phyloP scores from a whole-genome alignment of 2,888 invertebrate genomes.

The Elegia similella region DNA sequence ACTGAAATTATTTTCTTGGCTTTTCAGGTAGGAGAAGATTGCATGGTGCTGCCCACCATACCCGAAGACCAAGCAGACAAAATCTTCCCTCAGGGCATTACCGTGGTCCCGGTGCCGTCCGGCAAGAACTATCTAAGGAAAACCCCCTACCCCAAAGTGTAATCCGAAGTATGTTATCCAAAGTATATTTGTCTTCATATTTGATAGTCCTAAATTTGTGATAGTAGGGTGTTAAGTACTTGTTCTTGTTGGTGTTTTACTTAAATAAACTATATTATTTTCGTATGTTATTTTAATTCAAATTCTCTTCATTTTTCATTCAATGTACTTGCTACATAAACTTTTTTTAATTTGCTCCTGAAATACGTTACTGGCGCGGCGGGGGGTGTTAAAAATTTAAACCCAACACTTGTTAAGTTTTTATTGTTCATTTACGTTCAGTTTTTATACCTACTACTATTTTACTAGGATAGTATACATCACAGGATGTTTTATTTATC shows the following conservation, averaged over 20 bases:
- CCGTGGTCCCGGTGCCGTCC: constrained; percentile 88
- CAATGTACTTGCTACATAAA: too few species aligned
- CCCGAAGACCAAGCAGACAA: constrained; percentile 85
- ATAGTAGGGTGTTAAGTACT: neutral
- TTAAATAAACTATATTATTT: neutral
- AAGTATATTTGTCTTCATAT: neutral
- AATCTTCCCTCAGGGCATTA: constrained; percentile 87
- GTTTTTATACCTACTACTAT: too few species aligned
- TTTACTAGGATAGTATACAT: too few species aligned
- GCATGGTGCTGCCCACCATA: constrained; percentile 94
- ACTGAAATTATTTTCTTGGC: neutral
- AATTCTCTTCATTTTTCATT: neutral
- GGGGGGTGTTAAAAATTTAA: too few species aligned
- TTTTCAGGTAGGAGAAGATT: constrained; percentile 61
- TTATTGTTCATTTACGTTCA: too few species aligned
- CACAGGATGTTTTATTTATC: too few species aligned
- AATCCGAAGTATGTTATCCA: constrained; percentile 19
- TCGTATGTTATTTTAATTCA: neutral
- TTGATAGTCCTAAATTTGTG: neutral
- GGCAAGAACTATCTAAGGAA: constrained; percentile 91
- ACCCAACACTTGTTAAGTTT: too few species aligned
- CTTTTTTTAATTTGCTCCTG: too few species aligned
- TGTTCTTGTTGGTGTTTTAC: neutral
- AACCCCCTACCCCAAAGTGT: constrained; percentile 82
- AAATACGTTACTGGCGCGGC: too few species aligned